Base-by-base conservation (phyloP, 2,113 vertebrate genomes). In the Pseudorectes ferrugineus region DNA sequence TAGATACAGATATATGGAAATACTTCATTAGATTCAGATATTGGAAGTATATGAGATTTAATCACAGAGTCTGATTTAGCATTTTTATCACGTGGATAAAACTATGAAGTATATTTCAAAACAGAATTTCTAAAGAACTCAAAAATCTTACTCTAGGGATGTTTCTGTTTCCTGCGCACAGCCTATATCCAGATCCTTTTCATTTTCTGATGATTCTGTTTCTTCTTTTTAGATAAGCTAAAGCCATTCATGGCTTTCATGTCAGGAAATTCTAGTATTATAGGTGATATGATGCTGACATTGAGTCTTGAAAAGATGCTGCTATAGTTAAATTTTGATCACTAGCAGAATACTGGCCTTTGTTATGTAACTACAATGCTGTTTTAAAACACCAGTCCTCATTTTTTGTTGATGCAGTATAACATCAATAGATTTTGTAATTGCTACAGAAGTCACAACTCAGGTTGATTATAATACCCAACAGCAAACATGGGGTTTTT, bases 241-340 rank as follows among this genome's bases (percentile, higher is more conserved):
- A 99, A 99, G 92, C 98, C 97, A 62, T 98, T 98, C 8, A 81
- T 98, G 96, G 98, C 98, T 58, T 99, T 99, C 95, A 98, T 98
- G 97, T 97, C 97, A 48, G 98, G 98, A 90, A 99, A 98, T 94
- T 89, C 98, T 95, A 97, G 94, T 95, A 98, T 99, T 92, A 98
- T 98, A 97, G 98, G 98, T 31, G 98, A 98, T 95, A 98, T 98
- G 96, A 51, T 96, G 2, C 95, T 99, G 70, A 98, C 98, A 87
- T 94, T 99, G 80, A 98, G 98, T 88, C 92, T 99, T 96, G 98
- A 99, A 95, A 99, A 98, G 92, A 96, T 98, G 81, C 98, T 99
- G 98, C 75, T 54, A 42, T 86, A 96, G 75, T 97, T 99, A 93
- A 97, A 92, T 57, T 93, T 97, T 65, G 97, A 93, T 91, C 88